A percentile compares a stretch with the other conserved stretches of the same genome.
Evolutionary conservation across 2,113 vertebrate species (phyloP).

Genomic region (Penelope pileata): DNA sequence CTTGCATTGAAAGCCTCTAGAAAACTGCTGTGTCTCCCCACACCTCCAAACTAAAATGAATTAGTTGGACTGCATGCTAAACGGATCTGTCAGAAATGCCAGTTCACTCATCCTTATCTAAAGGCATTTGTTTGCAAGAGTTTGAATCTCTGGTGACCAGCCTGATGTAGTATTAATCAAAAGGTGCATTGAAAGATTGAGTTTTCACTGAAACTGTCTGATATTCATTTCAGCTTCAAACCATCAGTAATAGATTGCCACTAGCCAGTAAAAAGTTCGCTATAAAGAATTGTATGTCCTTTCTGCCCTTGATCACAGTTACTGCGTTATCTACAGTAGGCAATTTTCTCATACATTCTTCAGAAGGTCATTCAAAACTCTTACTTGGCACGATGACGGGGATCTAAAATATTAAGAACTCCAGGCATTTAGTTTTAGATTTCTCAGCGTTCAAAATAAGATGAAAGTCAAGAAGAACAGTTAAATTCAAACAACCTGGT

Average conservation of each 20-base stretch:
- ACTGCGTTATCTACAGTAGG: constrained; percentile 16
- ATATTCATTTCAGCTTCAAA: constrained; percentile 50
- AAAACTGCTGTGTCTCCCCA: background rate
- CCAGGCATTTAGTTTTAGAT: constrained; percentile 11
- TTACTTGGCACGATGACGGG: constrained; percentile 8
- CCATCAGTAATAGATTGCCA: constrained; percentile 58
- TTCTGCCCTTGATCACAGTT: constrained; percentile 69
- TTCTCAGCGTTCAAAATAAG: constrained; percentile 44
- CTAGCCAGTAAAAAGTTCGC: constrained; percentile 34
- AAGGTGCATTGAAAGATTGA: constrained; percentile 37
- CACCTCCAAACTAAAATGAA: background rate
- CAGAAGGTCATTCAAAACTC: constrained; percentile 54
- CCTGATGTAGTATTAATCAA: constrained; percentile 49
- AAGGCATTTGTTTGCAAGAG: constrained; percentile 28
- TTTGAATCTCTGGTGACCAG: constrained; percentile 39
- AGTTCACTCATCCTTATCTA: background rate
- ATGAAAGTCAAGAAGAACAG: constrained; percentile 38
- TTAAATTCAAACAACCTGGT: background rate
- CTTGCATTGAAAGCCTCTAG: background rate
- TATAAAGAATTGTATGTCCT: constrained; percentile 60
- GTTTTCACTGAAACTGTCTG: constrained; percentile 29
- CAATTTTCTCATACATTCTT: constrained; percentile 47
- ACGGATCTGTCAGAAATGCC: constrained; percentile 9
- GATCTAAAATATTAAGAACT: constrained; percentile 46
- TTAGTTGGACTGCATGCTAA: background rate